A percentile compares a stretch with the other conserved stretches of the same genome.
Conservation (phyloP, 1,140 invertebrate species). For the Pseudoatta argentina region DNA sequence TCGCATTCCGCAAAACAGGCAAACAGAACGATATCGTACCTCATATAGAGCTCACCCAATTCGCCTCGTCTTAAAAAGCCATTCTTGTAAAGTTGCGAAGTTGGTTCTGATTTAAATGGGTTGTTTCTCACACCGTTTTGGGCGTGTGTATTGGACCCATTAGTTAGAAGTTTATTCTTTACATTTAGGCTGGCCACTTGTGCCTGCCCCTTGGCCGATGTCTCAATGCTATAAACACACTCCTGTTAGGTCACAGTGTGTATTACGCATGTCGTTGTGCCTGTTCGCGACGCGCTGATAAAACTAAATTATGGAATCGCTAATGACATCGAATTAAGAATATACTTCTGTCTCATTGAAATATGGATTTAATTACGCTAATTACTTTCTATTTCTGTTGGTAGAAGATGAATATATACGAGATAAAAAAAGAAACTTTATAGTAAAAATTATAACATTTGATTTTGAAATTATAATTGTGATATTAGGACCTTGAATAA, state of each 20-base stretch:
- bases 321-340: constrained; percentile 34
- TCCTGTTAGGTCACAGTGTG: constrained; percentile 78
- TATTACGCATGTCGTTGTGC: constrained; percentile 61
- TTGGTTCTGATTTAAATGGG: constrained; percentile 80
- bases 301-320: constrained; percentile 54
- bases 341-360: constrained; percentile 38
- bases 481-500: too few species aligned
- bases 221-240: constrained; percentile 85
- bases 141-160: constrained; percentile 82
- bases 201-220: constrained; percentile 82
- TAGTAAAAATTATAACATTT: not conserved
- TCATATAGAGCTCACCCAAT: constrained; percentile 87
- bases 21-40: constrained; percentile 84
- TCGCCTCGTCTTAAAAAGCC: constrained; percentile 85
- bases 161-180: constrained; percentile 85
- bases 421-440: not conserved
- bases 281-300: constrained; percentile 42
- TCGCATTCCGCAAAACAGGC: constrained; percentile 79
- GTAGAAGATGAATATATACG: not conserved
- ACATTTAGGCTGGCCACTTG: constrained; percentile 81
- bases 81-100: constrained; percentile 82
- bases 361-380: not conserved
- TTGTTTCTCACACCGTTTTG: constrained; percentile 80
- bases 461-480: not conserved
- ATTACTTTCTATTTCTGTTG: not conserved